Percentiles rank a stretch among this genome's conserved stretches.
phyloP scores from a whole-genome alignment of 2,888 invertebrate species.

The Syritta pipiens region DNA sequence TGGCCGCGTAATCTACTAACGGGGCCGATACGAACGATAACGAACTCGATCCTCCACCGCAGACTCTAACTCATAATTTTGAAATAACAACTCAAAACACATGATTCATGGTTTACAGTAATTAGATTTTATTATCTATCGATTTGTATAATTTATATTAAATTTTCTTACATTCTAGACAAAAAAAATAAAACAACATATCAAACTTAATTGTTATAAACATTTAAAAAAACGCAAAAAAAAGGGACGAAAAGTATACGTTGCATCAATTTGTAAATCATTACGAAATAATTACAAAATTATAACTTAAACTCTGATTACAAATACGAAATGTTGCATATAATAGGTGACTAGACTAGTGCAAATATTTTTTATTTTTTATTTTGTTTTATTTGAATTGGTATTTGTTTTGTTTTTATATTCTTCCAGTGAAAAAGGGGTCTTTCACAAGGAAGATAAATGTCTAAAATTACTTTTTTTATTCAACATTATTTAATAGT shows the following conservation, averaged over 20 bases:
- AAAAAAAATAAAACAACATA: constrained; percentile 33
- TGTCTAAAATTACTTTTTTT: no score
- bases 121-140: constrained; percentile 59
- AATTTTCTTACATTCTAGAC: constrained; percentile 52
- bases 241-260: constrained; percentile 45
- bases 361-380: constrained; percentile 42
- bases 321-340: constrained; percentile 12
- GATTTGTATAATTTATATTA: constrained; percentile 66
- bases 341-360: constrained; percentile 63
- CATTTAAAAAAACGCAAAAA: constrained; percentile 26
- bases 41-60: no score
- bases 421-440: background rate
- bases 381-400: constrained; percentile 31
- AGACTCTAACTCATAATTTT: no score
- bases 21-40: no score
- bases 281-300: constrained; percentile 20
- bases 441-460: no score
- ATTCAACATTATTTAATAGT: no score
- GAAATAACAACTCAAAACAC: no score
- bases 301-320: background rate
- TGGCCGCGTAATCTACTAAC: no score
- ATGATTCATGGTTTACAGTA: constrained; percentile 29
- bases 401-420: constrained; percentile 20
- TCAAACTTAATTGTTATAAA: constrained; percentile 44
- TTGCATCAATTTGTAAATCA: constrained; percentile 19